These are phyloP conservation scores for Cephus pulcher DNA, from an alignment of 2,888 invertebrate genomes.

Conservation along the genomic window DNA sequence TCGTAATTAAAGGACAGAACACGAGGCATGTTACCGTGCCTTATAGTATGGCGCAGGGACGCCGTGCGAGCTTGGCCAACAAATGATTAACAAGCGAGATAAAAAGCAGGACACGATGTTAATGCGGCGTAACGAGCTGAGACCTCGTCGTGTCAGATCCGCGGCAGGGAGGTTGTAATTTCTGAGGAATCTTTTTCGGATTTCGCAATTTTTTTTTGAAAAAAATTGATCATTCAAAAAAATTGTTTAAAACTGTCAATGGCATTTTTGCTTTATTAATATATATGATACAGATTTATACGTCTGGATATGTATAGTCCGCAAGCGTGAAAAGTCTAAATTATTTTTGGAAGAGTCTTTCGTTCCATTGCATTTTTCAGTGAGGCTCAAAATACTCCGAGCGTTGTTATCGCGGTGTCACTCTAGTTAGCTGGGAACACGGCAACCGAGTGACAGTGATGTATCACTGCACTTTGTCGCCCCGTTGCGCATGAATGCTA, in stretches of 20 bases:
- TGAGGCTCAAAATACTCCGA: constrained; percentile 27
- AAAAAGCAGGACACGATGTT: constrained; percentile 51
- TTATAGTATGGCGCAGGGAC: not conserved
- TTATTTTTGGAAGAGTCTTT: constrained; percentile 2
- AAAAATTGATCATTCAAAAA: constrained; percentile 16
- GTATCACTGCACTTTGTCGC: constrained; percentile 39
- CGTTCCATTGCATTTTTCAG: constrained; percentile 26
- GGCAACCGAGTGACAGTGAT: constrained; percentile 30
- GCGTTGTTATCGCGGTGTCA: constrained; percentile 33
- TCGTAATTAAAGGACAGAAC: constrained; percentile 30
- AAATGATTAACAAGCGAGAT: constrained; percentile 52
- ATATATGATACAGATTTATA: not conserved
- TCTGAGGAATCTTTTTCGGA: constrained; percentile 29
- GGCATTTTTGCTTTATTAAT: not conserved
- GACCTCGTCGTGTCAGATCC: constrained; percentile 31
- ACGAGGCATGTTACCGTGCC: constrained; percentile 11
- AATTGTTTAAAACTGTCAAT: constrained; percentile 5
- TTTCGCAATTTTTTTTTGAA: constrained; percentile 20
- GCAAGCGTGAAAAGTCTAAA: not conserved
- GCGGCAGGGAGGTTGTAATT: constrained; percentile 22
- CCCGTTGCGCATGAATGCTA: constrained; percentile 34
- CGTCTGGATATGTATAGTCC: not conserved
- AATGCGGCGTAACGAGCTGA: constrained; percentile 48
- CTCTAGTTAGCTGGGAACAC: constrained; percentile 26
- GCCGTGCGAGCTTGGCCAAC: constrained; percentile 32